phyloP scores from a whole-genome alignment of 1,140 invertebrate species.

The Leucophenga varia region DNA sequence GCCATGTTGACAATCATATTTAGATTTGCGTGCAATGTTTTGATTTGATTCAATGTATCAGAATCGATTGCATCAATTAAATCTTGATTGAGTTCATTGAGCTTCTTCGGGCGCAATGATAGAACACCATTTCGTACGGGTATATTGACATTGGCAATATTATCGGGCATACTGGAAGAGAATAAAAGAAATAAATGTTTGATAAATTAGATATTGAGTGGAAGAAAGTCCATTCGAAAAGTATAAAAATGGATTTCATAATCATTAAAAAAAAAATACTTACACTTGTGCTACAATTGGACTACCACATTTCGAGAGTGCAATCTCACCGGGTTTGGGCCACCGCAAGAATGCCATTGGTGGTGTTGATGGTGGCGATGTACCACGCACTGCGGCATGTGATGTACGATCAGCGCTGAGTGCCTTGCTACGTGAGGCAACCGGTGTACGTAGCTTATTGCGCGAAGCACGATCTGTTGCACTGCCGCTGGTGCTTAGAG shows the following conservation, averaged over 20 bases:
- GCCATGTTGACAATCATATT: slow-evolving; percentile 43
- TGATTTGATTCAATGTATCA: slow-evolving; percentile 42
- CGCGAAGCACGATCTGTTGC: slow-evolving; percentile 27
- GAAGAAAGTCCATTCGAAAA: too few species aligned
- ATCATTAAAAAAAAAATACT: slow-evolving; percentile 11
- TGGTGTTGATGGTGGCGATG: slow-evolving; percentile 59
- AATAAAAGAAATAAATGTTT: slow-evolving; percentile 2
- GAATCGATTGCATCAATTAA: slow-evolving; percentile 38
- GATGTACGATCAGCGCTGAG: slow-evolving; percentile 48
- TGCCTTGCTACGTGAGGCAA: slow-evolving; percentile 37
- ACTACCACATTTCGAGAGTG: slow-evolving; percentile 64
- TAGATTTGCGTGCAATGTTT: slow-evolving; percentile 42
- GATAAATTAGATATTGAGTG: neutral
- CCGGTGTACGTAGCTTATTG: slow-evolving; percentile 48
- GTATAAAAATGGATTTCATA: too few species aligned
- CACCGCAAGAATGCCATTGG: slow-evolving; percentile 60
- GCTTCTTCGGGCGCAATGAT: slow-evolving; percentile 41
- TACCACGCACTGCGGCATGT: slow-evolving; percentile 10
- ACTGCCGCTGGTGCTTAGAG: neutral
- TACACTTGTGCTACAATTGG: slow-evolving; percentile 60
- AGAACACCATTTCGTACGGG: slow-evolving; percentile 60
- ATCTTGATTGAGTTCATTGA: slow-evolving; percentile 34
- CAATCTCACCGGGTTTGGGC: slow-evolving; percentile 64
- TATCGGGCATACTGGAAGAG: slow-evolving; percentile 47
- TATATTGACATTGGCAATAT: slow-evolving; percentile 63